phyloP scores from a whole-genome alignment of 2,888 invertebrate genomes.

The Graphium colonna region DNA sequence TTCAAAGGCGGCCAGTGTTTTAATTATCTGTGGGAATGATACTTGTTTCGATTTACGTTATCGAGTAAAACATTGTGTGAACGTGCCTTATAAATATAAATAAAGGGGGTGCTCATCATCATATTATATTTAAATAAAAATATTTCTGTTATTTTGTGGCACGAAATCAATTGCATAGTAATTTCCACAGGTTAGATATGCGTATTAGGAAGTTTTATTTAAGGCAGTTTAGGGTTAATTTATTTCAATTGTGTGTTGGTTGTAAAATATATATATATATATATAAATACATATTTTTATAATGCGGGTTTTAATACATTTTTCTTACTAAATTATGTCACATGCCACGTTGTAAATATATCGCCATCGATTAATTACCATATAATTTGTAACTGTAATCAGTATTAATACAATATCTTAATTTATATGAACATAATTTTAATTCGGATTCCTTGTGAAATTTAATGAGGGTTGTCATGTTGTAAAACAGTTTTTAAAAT shows the following conservation, averaged over 20 bases:
- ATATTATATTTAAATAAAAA: constrained; percentile 3
- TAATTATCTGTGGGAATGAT: not conserved
- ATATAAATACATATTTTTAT: constrained; percentile 30
- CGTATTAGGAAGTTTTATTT: too few species aligned
- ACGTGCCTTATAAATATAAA: constrained; percentile 20
- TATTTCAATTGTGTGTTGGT: constrained; percentile 48
- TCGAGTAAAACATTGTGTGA: not conserved
- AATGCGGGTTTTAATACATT: constrained; percentile 65
- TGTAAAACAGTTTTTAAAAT: constrained; percentile 7
- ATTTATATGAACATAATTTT: constrained; percentile 55
- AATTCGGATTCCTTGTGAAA: constrained; percentile 37
- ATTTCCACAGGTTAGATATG: constrained; percentile 24
- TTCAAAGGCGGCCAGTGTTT: not conserved
- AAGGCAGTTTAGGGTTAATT: constrained; percentile 45
- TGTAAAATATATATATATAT: constrained; percentile 49
- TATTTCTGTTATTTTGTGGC: constrained; percentile 1
- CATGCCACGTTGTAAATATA: constrained; percentile 70
- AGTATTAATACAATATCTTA: constrained; percentile 74
- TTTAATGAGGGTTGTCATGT: constrained; percentile 27
- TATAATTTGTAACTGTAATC: constrained; percentile 67
- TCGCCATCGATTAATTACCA: constrained; percentile 70
- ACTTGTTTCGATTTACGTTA: not conserved
- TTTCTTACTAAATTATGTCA: constrained; percentile 62
- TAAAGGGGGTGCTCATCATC: constrained; percentile 8
- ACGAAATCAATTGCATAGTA: constrained; percentile 26